Evolutionary conservation across 2,797 vertebrate genomes (phyloP).

Genomic region (Diplodus sargus): DNA sequence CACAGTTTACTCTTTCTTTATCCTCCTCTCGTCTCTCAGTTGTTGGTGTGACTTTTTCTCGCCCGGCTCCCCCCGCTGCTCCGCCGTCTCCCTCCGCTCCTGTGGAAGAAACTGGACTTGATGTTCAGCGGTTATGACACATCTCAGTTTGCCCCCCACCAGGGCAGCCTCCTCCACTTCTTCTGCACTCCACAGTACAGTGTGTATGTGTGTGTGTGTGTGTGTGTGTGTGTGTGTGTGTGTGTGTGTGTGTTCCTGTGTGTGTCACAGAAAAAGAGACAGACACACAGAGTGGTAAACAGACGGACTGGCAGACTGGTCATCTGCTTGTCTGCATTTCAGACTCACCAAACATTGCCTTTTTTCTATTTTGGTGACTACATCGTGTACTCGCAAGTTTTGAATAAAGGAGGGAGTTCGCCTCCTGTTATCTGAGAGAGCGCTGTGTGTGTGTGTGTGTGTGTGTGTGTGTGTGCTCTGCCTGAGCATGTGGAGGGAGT

Average conservation of each 20-base stretch:
- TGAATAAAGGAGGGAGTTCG: conserved; percentile 55
- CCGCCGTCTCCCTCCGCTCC: conserved; percentile 50
- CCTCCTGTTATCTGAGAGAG: conserved; percentile 59
- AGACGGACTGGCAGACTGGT: conserved; percentile 77
- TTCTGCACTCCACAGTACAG: conserved; percentile 57
- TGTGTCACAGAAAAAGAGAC: conserved; percentile 42
- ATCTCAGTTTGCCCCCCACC: conserved; percentile 63
- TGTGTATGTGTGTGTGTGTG: conserved; percentile 39
- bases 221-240: conserved; percentile 35
- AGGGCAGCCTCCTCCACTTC: conserved; percentile 60
- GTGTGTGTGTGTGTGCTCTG: conserved; percentile 58
- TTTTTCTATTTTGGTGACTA: conserved; percentile 47
- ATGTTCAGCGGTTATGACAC: conserved; percentile 74
- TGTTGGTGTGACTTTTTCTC: conserved; percentile 27
- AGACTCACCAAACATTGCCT: conserved; percentile 56
- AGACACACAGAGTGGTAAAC: conserved; percentile 61
- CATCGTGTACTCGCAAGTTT: conserved; percentile 67
- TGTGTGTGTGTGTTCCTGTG: conserved; percentile 41
- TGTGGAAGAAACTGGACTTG: conserved; percentile 61
- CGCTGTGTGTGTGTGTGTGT: conserved; percentile 47
- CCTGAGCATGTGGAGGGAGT: conserved; percentile 76
- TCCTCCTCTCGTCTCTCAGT: background rate
- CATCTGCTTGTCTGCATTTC: conserved; percentile 70
- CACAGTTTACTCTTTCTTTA: background rate
- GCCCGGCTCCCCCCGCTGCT: conserved; percentile 33